Evolutionary conservation across 2,797 vertebrate genomes (phyloP).

Genomic region (Lithobates sylvaticus): DNA sequence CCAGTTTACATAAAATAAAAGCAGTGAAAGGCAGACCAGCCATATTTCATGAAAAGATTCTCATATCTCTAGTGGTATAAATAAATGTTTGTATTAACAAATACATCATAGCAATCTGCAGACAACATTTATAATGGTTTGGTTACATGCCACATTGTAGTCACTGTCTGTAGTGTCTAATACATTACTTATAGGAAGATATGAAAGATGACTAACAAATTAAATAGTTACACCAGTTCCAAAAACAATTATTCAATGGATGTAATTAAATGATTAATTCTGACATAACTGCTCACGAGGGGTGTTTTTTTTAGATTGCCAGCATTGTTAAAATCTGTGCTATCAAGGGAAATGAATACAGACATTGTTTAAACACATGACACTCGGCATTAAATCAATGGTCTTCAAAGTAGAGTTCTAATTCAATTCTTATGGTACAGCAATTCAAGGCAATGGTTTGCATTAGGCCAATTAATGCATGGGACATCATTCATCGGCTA

Average conservation of each 20-base stretch:
- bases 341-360: constrained; percentile 27
- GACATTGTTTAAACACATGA: constrained; percentile 42
- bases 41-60: no score
- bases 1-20: no score
- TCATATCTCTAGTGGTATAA: no score
- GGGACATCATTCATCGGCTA: constrained; percentile 38
- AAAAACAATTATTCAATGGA: constrained; percentile 29
- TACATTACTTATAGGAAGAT: constrained; percentile 1
- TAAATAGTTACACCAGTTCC: background rate
- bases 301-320: constrained; percentile 25
- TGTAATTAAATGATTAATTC: constrained; percentile 48
- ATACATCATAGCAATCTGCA: background rate
- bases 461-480: constrained; percentile 50
- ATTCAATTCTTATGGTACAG: constrained; percentile 50
- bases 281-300: constrained; percentile 24
- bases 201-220: constrained; percentile 19
- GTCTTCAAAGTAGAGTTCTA: constrained; percentile 22
- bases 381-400: constrained; percentile 41
- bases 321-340: constrained; percentile 24
- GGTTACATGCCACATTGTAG: background rate
- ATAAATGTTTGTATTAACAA: background rate
- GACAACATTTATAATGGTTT: background rate
- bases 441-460: constrained; percentile 31
- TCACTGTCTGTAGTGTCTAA: constrained; percentile 14
- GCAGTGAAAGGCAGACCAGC: no score